These are phyloP conservation scores for Silurus aristotelis DNA, from an alignment of 2,797 vertebrate genomes.

Conservation along the genomic window DNA sequence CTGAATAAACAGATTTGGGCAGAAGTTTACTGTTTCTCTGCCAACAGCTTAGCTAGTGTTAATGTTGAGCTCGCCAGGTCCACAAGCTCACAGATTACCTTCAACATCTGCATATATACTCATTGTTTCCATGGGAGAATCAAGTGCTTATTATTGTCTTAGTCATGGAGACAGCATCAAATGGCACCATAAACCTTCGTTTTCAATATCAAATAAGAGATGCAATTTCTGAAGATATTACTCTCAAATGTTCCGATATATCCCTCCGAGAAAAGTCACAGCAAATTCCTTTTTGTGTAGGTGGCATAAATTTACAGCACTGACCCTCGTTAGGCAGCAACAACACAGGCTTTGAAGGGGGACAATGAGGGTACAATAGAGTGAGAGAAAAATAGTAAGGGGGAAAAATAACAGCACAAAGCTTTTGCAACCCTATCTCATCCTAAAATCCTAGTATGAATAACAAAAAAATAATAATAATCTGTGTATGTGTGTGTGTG, in stretches of 20 bases:
- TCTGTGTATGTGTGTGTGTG: neutral
- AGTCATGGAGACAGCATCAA: constrained; percentile 43
- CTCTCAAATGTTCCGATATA: constrained; percentile 27
- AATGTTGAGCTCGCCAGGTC: constrained; percentile 30
- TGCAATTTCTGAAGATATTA: constrained; percentile 27
- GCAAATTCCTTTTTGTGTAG: constrained; percentile 75
- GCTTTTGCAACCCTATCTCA: constrained; percentile 74
- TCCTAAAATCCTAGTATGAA: constrained; percentile 71
- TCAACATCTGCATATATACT: constrained; percentile 70
- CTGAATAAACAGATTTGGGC: constrained; percentile 57
- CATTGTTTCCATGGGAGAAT: constrained; percentile 44
- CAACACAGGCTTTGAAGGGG: constrained; percentile 65
- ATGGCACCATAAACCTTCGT: constrained; percentile 29
- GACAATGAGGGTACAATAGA: constrained; percentile 29
- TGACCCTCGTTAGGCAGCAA: constrained; percentile 78
- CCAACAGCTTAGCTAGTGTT: constrained; percentile 43
- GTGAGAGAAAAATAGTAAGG: constrained; percentile 54
- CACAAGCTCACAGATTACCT: constrained; percentile 59
- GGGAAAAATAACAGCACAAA: constrained; percentile 67
- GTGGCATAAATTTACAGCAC: constrained; percentile 75
- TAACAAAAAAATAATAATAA: constrained; percentile 20
- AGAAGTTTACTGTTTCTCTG: constrained; percentile 51
- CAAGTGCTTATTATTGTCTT: constrained; percentile 59
- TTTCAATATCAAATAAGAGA: constrained; percentile 25
- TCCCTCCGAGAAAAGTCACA: constrained; percentile 56